These are phyloP conservation scores for Tenebrio molitor DNA, from an alignment of 1,140 invertebrate species.

Conservation along the genomic window DNA sequence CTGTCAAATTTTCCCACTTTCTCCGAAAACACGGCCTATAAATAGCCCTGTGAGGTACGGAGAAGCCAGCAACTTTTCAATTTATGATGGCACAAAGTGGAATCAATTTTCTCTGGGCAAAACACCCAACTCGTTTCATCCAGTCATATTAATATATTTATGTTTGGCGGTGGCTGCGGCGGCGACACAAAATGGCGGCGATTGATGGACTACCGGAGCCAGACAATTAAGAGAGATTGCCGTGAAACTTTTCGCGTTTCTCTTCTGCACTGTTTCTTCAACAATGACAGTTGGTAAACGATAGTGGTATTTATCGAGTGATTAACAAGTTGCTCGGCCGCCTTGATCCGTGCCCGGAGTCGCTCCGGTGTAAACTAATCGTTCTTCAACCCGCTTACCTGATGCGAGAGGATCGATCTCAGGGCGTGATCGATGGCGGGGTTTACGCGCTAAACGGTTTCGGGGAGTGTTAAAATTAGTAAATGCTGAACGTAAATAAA, in stretches of 20 bases:
- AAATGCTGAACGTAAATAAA: constrained; percentile 15
- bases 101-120: constrained; percentile 12
- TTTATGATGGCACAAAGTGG: constrained; percentile 25
- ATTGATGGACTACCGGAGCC: too few relatives aligned
- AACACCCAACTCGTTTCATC: constrained; percentile 4
- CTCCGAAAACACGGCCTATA: constrained; percentile 14
- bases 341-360: constrained; percentile 21
- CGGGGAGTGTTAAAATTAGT: constrained; percentile 26
- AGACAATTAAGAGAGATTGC: constrained; percentile 26
- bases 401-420: constrained; percentile 19
- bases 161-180: neutral
- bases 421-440: constrained; percentile 9
- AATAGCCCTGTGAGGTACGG: constrained; percentile 13
- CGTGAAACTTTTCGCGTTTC: constrained; percentile 23
- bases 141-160: constrained; percentile 25
- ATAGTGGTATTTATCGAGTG: constrained; percentile 44
- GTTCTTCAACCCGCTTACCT: constrained; percentile 27
- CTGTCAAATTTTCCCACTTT: constrained; percentile 29
- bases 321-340: constrained; percentile 39
- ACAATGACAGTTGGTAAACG: constrained; percentile 42
- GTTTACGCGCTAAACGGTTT: constrained; percentile 27
- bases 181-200: too few relatives aligned
- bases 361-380: constrained; percentile 39
- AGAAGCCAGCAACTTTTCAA: constrained; percentile 19
- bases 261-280: neutral